Evolutionary conservation across 1,140 invertebrate genomes (phyloP), one percentile per base, ranked within the genome.

Genomic region (Drosophila tsacasi): DNA sequence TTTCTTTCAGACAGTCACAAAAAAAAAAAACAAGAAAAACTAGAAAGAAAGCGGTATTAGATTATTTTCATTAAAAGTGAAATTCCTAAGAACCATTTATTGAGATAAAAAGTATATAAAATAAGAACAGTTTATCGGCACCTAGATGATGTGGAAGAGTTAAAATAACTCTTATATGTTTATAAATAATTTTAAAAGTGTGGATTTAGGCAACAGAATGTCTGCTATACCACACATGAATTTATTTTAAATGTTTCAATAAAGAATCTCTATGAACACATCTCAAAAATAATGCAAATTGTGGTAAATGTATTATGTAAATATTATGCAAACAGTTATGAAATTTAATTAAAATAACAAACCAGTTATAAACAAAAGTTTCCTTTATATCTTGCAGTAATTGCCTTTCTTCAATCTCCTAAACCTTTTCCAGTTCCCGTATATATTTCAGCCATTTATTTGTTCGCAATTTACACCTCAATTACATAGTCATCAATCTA

Each of bases 401-500:
- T 49, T 49, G 0, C 0, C 1, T 6, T 30, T 10, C 2, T 12
- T n/a, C 6, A 35, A 30, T 19, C 25, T 10, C 3, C 2, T 52
- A 7, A 5, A 12, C n/a, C 6, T 15, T 35, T 5, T 15, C 19
- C 1, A 23, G 0, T 17, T 35, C 7, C 4, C 9, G 1, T 12
- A 4, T n/a, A 2, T 15, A 19, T 21, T 52, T 6, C 0, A 52
- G 0, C 12, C 27, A 15, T n/a, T 19, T 15, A 15, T 1, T 37
- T 39, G 4, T n/a, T 7, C 2, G 1, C 30, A 35, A 23, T 25
- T 32, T 52, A 21, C 30, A n/a, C n/a, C 19, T n/a, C 21, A 66
- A 35, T 59, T 35, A 59, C 40, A 27, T 37, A 68, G 19, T 8
- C 44, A 63, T 50, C 32, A 39, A 46, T 71, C 23, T 67, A 30